Conservation (phyloP, 2,888 invertebrate species). For the Chorisops tibialis region DNA sequence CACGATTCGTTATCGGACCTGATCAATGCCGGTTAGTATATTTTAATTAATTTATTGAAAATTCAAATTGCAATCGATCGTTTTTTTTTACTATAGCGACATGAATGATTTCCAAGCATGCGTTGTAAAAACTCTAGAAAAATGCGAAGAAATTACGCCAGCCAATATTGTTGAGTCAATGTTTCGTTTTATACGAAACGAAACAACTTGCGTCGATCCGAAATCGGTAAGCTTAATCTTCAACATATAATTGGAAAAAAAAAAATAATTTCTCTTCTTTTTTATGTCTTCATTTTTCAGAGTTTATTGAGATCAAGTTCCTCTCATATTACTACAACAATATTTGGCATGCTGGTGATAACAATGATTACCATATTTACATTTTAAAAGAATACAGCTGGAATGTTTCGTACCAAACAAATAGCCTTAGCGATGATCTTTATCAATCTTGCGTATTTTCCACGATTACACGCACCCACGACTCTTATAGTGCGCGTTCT, state of each 20-base stretch:
- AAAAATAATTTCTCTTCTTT: background rate
- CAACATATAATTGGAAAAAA: background rate
- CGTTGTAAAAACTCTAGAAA: constrained; percentile 53
- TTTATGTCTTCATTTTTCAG: background rate
- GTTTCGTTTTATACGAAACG: constrained; percentile 66
- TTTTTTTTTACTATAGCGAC: constrained; percentile 34
- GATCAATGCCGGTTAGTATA: constrained; percentile 44
- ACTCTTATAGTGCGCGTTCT: too few relatives aligned
- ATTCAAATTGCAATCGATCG: too few relatives aligned
- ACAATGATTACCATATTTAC: too few relatives aligned
- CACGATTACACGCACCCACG: too few relatives aligned
- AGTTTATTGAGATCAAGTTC: background rate
- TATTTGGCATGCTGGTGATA: too few relatives aligned
- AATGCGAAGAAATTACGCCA: constrained; percentile 71
- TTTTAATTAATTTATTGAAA: too few relatives aligned
- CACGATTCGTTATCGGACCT: constrained; percentile 60
- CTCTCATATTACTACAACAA: background rate
- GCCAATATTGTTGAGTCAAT: constrained; percentile 75
- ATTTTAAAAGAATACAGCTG: too few relatives aligned
- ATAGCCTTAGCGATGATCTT: too few relatives aligned
- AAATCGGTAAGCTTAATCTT: constrained; percentile 6
- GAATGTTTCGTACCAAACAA: too few relatives aligned
- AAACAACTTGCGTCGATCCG: constrained; percentile 58
- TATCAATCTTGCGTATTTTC: too few relatives aligned
- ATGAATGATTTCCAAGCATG: constrained; percentile 44